These are phyloP conservation scores for Altica lythri DNA, from an alignment of 2,888 invertebrate species.

Conservation along the genomic window DNA sequence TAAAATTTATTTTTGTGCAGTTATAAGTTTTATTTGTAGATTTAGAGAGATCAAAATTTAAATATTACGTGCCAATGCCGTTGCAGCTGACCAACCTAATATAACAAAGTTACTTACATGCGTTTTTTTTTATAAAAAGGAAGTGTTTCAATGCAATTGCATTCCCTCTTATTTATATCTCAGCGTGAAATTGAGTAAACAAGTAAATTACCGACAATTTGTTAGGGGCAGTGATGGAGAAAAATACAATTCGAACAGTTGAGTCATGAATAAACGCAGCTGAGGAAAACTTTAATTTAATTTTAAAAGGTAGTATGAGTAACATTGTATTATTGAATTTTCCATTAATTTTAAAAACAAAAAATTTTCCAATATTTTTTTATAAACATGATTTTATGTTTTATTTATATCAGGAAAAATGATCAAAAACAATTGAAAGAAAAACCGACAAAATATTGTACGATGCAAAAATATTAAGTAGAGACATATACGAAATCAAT, in stretches of 20 bases:
- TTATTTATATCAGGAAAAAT: no score
- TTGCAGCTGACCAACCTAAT: constrained; percentile 1
- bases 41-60: no score
- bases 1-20: no score
- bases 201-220: constrained; percentile 23
- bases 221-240: constrained; percentile 15
- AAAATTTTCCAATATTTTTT: no score
- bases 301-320: constrained; percentile 5
- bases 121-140: constrained; percentile 12
- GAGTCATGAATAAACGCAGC: constrained; percentile 11
- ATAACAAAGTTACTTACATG: constrained; percentile 7
- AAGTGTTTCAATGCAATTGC: constrained; percentile 20
- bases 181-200: constrained; percentile 27
- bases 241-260: constrained; percentile 17
- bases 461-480: no score
- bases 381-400: no score
- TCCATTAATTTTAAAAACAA: no score
- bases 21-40: no score
- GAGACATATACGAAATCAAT: no score
- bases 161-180: constrained; percentile 26
- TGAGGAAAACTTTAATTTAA: constrained; percentile 12
- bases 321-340: no score
- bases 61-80: not conserved
- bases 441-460: no score
- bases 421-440: no score